A percentile compares a stretch with the other conserved stretches of the same genome.
Conservation (phyloP, 2,113 vertebrate genomes). For the Camelus dromedarius region DNA sequence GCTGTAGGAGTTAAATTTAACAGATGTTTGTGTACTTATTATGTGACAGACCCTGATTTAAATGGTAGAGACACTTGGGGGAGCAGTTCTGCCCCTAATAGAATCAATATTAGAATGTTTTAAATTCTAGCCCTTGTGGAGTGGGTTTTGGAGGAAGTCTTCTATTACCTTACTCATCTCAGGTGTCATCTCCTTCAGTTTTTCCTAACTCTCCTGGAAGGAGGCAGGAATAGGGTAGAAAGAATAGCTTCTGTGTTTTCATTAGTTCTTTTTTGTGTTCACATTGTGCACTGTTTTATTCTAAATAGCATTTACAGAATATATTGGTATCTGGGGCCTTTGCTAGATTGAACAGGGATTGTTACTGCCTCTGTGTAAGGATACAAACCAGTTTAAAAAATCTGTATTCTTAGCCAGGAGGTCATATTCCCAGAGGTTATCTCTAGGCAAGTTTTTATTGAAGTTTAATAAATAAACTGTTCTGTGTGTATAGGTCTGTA, state of each 20-base stretch:
- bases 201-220: background rate
- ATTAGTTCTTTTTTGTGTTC: background rate
- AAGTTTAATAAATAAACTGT: background rate
- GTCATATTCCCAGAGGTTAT: background rate
- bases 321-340: background rate
- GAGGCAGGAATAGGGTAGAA: background rate
- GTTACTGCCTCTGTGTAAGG: background rate
- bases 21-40: background rate
- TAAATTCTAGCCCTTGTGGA: background rate
- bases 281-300: background rate
- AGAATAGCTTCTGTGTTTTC: conserved; percentile 12
- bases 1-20: background rate
- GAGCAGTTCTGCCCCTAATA: background rate
- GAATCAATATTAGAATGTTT: background rate
- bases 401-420: background rate
- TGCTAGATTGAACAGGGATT: background rate
- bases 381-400: background rate
- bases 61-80: background rate
- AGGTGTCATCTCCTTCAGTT: background rate
- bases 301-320: background rate
- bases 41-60: background rate
- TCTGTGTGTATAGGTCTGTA: background rate
- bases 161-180: background rate
- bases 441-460: background rate
- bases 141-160: background rate